phyloP scores from a whole-genome alignment of 2,797 vertebrate species.

The Gymnocypris eckloni region DNA sequence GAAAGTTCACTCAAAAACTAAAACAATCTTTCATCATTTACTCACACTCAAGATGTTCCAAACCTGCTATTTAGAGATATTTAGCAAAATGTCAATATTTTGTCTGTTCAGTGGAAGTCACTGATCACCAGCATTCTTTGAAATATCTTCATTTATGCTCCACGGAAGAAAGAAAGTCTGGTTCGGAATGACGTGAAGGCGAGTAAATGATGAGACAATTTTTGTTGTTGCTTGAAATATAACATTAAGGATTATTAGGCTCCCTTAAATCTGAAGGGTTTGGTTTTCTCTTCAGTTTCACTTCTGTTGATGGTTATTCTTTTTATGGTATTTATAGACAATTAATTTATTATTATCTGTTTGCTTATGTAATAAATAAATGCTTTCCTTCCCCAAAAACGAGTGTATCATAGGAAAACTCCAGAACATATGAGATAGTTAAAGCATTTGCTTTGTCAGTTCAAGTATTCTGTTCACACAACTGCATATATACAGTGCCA shows the following conservation, averaged over 20 bases:
- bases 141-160: background rate
- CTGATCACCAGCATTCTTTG: background rate
- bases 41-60: background rate
- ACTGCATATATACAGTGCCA: conserved; percentile 57
- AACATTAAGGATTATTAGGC: background rate
- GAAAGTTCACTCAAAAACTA: background rate
- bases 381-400: background rate
- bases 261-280: background rate
- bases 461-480: background rate
- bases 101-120: background rate
- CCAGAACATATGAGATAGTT: background rate
- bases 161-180: background rate
- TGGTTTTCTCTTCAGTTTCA: background rate
- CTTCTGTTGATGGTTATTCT: background rate
- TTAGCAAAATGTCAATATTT: background rate
- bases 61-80: background rate
- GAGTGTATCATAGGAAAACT: background rate
- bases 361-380: conserved; percentile 14
- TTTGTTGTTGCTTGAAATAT: background rate
- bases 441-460: background rate
- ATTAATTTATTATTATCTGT: background rate
- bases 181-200: background rate
- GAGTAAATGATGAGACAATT: background rate
- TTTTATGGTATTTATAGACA: background rate
- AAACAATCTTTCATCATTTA: background rate